Conservation (phyloP, 2,113 vertebrate genomes). For the Kobus ellipsiprymnus region DNA sequence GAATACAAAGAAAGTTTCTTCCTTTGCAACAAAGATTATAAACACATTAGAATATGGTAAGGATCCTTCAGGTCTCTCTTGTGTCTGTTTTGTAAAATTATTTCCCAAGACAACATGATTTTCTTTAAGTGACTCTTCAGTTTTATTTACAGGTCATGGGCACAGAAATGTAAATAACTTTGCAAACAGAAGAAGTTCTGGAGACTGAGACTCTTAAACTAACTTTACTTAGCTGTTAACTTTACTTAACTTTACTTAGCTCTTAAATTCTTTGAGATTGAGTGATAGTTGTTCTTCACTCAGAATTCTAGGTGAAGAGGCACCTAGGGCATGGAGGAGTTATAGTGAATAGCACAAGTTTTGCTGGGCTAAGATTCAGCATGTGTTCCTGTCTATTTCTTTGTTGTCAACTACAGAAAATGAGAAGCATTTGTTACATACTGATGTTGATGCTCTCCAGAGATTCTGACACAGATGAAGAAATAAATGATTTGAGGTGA, state of each 20-base stretch:
- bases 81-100: not conserved
- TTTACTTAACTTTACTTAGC: not conserved
- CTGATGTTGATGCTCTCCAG: not conserved
- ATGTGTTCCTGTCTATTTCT: constrained; percentile 31
- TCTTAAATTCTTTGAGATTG: not conserved
- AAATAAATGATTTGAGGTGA: constrained; percentile 13
- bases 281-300: constrained; percentile 23
- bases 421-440: not conserved
- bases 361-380: constrained; percentile 19
- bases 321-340: not conserved
- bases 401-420: constrained; percentile 54
- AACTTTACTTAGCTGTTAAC: not conserved
- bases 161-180: not conserved
- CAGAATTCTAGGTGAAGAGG: constrained; percentile 33
- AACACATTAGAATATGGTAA: not conserved
- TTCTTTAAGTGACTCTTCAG: not conserved
- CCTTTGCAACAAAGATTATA: not conserved
- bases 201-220: not conserved
- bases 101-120: not conserved
- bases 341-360: not conserved
- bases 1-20: not conserved
- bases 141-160: constrained; percentile 20
- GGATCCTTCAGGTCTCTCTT: not conserved
- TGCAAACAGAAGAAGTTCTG: not conserved
- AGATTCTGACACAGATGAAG: not conserved